phyloP scores from a whole-genome alignment of 2,888 invertebrate genomes.

The Macrosiphum euphorbiae region DNA sequence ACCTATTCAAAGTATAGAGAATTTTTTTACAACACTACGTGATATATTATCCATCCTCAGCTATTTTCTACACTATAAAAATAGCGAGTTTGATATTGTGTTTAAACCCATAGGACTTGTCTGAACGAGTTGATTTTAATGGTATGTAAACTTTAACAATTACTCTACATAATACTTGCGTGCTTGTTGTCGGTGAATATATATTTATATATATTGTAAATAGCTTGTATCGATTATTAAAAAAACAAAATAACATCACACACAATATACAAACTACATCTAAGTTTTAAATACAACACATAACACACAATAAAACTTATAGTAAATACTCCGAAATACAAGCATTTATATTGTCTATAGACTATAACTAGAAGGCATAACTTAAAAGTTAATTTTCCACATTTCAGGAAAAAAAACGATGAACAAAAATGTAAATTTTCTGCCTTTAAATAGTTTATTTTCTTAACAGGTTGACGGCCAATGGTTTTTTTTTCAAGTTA shows the following conservation, averaged over 20 bases:
- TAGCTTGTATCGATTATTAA: neutral
- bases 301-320: neutral
- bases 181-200: constrained; percentile 12
- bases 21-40: no score
- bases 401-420: neutral
- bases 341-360: neutral
- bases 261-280: neutral
- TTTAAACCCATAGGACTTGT: neutral
- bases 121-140: neutral
- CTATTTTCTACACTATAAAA: neutral
- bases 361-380: neutral
- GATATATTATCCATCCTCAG: neutral
- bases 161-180: constrained; percentile 20
- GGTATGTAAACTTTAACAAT: neutral
- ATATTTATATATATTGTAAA: neutral
- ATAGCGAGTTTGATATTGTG: neutral
- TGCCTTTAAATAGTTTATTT: neutral
- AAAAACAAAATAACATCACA: neutral
- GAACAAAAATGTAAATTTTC: neutral
- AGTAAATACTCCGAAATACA: neutral
- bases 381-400: neutral
- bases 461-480: no score
- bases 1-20: neutral
- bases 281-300: neutral
- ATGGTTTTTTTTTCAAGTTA: no score